Evolutionary conservation across 2,888 invertebrate species (phyloP), one percentile per base, ranked within the genome.

Genomic region (Papilio demoleus): DNA sequence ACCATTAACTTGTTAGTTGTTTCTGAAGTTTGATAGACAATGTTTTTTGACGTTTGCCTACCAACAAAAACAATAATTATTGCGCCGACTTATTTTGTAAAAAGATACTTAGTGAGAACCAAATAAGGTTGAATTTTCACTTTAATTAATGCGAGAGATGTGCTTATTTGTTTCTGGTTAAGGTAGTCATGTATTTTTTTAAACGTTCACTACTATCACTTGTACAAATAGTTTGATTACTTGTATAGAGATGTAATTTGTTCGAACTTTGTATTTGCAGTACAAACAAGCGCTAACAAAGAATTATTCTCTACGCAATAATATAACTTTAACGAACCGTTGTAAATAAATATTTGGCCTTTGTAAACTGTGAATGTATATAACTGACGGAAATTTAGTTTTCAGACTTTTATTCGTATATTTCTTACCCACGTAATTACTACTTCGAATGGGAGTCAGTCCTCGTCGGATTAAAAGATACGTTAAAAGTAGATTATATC

Each of bases 221-320:
- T 68, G 68, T 24, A 38, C 64, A 59, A 64, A 68, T 27, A 68
- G 36, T 59, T 61, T 64, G 58, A 68, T 68, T 64, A 59, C 64
- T 27, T 9, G 58, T 59, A 68, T 68, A 38, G 64, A 63, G 64
- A 64, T 59, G 45, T 63, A 45, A 63, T 47, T 63, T 58, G 12
- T 68, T 38, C 31, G 36, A 36, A 36, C 45, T 58, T 22, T 11
- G 14, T 58, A 27, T 63, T 42, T 56, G n/a, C 31, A 38, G 6
- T 8, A 8, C 34, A 58, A 58, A 64, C 38, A 38, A 40, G 12
- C 19, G n/a, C 11, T 27, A 11, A 68, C 64, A 68, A 68, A 45
- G 45, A 47, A 59, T 58, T 63, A 65, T 17, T 58, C 38, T 60
- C 24, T 22, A 53, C n/a, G 31, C 34, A 53, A 69, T 50, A 68